Evolutionary conservation across 2,888 invertebrate genomes (phyloP), one percentile per base, ranked within the genome.

Genomic region (Petrophora chlorosata): DNA sequence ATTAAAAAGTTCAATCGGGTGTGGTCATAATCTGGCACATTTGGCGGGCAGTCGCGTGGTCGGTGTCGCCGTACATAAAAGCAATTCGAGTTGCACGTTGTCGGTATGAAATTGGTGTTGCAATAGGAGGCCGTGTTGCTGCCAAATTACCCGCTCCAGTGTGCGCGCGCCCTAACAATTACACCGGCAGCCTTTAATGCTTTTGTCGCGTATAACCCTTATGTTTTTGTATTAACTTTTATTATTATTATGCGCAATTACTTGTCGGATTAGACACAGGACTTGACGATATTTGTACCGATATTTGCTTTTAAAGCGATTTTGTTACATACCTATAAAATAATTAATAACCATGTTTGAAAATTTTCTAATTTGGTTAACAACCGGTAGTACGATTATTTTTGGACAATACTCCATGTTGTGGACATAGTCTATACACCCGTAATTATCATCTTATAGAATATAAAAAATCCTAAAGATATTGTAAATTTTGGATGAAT

Each of bases 211-310:
- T 63, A 70, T 65, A 68, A 69, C 67, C 61, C 67, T 53, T 61
- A 65, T 69, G 69, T 70, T 73, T 67, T 73, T 73, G 58, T 65
- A 71, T 73, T 70, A 73, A 70, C 70, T 73, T 72, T 73, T 70
- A 72, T 65, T 69, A 56, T 54, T 53, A 59, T 49, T 59, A 59
- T 48, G 39, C 34, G 41, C 57, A 56, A 54, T 61, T 55, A 51
- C 48, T 41, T 51, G 57, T 50, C 32, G 39, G 42, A 49, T 48
- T 57, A 60, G 32, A 38, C 23, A 51, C 34, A 46, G 41, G 28
- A 36, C 29, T 48, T 41, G 44, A 53, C 45, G 14, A 42, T 52
- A 25, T 48, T 47, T 43, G 28, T 13, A 39, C 19, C 32, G 32
- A 34, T 14, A 34, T 15, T 13, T 12, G 14, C n/a, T 12, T 8